Base-by-base conservation (phyloP, 2,797 vertebrate species). In the Echiichthys vipera region DNA sequence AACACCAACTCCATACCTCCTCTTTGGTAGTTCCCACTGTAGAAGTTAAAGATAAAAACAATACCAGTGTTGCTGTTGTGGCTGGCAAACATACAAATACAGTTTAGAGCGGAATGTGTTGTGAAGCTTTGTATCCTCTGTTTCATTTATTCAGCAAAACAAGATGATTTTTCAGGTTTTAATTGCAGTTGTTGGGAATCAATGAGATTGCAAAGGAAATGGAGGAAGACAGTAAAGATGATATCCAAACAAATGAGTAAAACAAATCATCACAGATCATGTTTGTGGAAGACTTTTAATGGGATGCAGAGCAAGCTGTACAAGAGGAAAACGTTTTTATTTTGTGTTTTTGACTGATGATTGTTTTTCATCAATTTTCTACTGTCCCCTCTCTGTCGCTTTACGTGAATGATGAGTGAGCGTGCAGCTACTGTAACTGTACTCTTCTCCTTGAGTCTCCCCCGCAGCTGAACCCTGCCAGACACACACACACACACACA, bases 161-260 rank as follows among this genome's bases (percentile, higher is more conserved):
- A 11, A 59, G 53, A 22, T 34, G 51, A 57, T 83, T 78, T 79
- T 65, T 71, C 46, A 55, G 65, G 83, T 86, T 45, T 78, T 75
- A 62, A 77, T 75, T 73, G 55, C 58, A 66, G 36, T 77, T 74
- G 14, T 78, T 50, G 65, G 49, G 42, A 86, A 74, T 78, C 49
- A 5, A 69, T 40, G 67, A 67, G 50, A 71, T 73, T 80, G 73
- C 47, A 30, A 29, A 55, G 56, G 22, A 46, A 75, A 54, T 17
- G 65, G 36, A 68, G 25, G 20, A 18, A 83, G 73, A 75, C 45
- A 15, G 24, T 54, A 20, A 11, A 7, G 30, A 63, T 53, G 51
- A 83, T 78, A 56, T 62, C 47, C 29, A 76, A 37, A 84, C 55
- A 80, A 78, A 84, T 24, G 51, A 70, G 64, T 30, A 66, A 74